Evolutionary conservation across 2,888 invertebrate genomes (phyloP).

Genomic region (Rhagonycha fulva): DNA sequence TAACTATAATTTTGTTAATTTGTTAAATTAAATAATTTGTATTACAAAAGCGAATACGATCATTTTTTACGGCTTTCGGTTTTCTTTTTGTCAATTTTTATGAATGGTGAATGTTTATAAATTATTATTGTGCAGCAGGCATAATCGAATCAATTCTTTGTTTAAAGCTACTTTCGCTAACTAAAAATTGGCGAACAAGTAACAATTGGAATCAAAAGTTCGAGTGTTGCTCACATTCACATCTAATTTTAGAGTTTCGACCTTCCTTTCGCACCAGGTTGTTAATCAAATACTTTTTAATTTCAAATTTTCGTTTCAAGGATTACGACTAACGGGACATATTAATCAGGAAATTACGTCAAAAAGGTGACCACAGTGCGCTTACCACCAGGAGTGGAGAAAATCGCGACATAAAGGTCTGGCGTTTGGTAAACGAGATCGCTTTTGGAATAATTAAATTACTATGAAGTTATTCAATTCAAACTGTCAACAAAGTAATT

Average conservation of each 20-base stretch:
- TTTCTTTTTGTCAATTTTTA: background rate
- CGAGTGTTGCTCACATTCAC: background rate
- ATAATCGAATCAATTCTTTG: background rate
- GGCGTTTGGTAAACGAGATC: background rate
- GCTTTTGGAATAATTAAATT: background rate
- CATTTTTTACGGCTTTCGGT: background rate
- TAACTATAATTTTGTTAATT: background rate
- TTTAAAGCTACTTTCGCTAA: constrained; percentile 1
- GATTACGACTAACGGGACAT: background rate
- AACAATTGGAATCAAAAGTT: background rate
- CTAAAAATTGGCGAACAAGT: background rate
- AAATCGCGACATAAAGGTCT: background rate
- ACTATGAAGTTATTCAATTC: background rate
- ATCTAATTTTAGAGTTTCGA: background rate
- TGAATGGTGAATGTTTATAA: background rate
- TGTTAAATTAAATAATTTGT: background rate
- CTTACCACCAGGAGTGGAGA: background rate
- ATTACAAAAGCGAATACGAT: background rate
- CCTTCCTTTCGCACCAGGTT: background rate
- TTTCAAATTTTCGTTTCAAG: background rate
- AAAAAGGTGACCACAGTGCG: background rate
- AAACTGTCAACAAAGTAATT: background rate
- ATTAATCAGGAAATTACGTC: background rate
- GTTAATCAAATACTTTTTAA: background rate
- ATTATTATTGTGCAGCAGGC: background rate